Evolutionary conservation across 1,140 invertebrate genomes (phyloP).

Genomic region (Helicoverpa armigera): DNA sequence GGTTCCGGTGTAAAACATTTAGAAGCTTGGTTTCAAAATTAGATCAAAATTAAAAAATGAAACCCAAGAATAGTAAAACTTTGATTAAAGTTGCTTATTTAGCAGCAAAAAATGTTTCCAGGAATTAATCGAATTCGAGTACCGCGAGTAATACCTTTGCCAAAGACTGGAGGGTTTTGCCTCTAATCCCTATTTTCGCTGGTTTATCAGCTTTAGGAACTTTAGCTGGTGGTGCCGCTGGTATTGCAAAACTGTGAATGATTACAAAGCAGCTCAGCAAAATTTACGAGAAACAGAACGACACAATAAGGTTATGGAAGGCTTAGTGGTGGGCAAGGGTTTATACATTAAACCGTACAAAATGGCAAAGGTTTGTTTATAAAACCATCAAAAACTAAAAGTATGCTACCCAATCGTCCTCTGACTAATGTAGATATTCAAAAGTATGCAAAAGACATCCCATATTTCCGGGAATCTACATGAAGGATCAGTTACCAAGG

Average conservation of each 20-base stretch:
- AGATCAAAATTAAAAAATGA: not conserved
- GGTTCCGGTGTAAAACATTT: not conserved
- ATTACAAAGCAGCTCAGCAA: slow-evolving; percentile 54
- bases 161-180: slow-evolving; percentile 10
- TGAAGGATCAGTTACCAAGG: slow-evolving; percentile 66
- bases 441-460: slow-evolving; percentile 53
- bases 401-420: not conserved
- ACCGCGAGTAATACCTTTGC: not conserved
- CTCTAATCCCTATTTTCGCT: slow-evolving; percentile 14
- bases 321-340: not conserved
- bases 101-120: not conserved
- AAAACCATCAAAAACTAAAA: slow-evolving; percentile 1
- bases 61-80: not conserved
- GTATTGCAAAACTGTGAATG: slow-evolving; percentile 46
- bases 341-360: not conserved
- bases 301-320: not conserved
- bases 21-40: not conserved
- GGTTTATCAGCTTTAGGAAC: not conserved
- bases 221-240: slow-evolving; percentile 8
- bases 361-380: not conserved
- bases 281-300: slow-evolving; percentile 21
- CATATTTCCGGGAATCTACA: slow-evolving; percentile 67
- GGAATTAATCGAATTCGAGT: not conserved
- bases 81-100: not conserved
- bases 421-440: not conserved